Evolutionary conservation across 2,113 vertebrate species (phyloP).

Genomic region (Muntiacus muntjak): DNA sequence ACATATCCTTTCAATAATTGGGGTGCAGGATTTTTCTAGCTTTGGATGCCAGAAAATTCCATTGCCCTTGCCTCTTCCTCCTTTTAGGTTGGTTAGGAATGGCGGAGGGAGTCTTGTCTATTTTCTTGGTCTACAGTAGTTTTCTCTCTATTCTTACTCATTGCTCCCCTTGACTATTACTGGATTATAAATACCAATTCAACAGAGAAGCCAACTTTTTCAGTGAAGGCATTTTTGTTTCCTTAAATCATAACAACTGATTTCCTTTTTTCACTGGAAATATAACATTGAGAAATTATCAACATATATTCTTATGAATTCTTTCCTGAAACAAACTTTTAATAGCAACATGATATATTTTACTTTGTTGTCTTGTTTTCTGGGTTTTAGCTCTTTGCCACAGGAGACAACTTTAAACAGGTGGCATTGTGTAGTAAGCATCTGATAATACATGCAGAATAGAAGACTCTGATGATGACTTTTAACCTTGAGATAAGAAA

Average conservation of each 20-base stretch:
- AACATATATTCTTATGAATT: background rate
- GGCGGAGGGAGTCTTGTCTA: background rate
- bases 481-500: conserved; percentile 26
- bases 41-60: background rate
- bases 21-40: background rate
- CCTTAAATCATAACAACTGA: background rate
- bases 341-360: background rate
- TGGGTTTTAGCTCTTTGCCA: background rate
- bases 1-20: background rate
- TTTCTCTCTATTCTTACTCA: background rate
- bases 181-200: background rate
- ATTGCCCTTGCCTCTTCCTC: background rate
- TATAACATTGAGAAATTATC: background rate
- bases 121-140: background rate
- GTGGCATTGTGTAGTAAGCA: background rate
- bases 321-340: background rate
- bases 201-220: too few relatives aligned
- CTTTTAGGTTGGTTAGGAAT: background rate
- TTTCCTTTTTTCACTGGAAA: background rate
- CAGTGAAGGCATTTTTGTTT: background rate
- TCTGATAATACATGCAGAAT: background rate
- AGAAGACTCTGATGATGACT: background rate
- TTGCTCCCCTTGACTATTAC: background rate
- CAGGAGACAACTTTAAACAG: background rate
- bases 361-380: conserved; percentile 15